Base-by-base conservation (phyloP, 2,888 invertebrate genomes). In the Drosophila mettleri region DNA sequence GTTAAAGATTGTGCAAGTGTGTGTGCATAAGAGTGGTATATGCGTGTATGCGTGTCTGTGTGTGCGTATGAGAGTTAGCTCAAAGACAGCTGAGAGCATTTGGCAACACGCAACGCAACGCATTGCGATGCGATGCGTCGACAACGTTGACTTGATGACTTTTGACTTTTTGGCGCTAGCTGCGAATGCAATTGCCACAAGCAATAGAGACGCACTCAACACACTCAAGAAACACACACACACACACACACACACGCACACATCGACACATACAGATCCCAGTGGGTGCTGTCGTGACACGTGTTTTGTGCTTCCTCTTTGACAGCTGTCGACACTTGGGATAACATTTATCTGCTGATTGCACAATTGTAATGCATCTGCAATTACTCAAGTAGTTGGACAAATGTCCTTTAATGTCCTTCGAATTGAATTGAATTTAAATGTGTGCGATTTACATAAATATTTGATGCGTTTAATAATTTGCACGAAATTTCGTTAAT, bases 111-210 rank as follows among this genome's bases (percentile, higher is more conserved):
- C 24, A 43, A n/a, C 49, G 69, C 51, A 45, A 43, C 27, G 52
- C 24, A 43, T 12, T 46, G 69, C 51, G 41, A 43, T 16, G 43
- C 24, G 8, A 24, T 18, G 57, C 49, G 75, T 64, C 46, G 67
- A 71, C 54, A 63, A 63, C 75, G 31, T 61, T 65, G 62, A 66
- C 69, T 60, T 57, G 52, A 69, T 73, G 75, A 76, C 77, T 75
- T 75, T 69, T 76, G 72, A 59, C 75, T 69, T 75, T 75, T 65
- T 54, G 60, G 66, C 70, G 54, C 48, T 61, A 36, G 66, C 48
- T 69, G 59, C 68, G 58, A 66, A 57, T 76, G 76, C 65, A 58
- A 73, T 66, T 73, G 69, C 69, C 65, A 46, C 58, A 41, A 72
- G 64, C 64, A 69, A 69, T 67, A 64, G 39, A 61, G 54, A 52